Percentiles rank a stretch among this genome's conserved stretches.
Evolutionary conservation across 2,113 vertebrate genomes (phyloP).

Genomic region (Progne subis): DNA sequence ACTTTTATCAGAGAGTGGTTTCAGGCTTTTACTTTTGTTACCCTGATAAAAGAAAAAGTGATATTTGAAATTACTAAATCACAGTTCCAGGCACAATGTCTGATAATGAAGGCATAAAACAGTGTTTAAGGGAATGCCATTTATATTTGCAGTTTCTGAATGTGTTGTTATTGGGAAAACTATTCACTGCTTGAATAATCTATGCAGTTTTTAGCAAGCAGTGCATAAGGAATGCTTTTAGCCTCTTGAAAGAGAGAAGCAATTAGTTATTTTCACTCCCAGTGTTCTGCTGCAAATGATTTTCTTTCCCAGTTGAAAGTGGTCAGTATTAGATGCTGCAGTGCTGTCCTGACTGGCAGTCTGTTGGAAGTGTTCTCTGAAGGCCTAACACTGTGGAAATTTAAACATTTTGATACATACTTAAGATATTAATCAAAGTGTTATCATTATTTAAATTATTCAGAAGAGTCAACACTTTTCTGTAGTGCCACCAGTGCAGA

Average conservation of each 20-base stretch:
- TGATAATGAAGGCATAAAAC: background rate
- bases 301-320: background rate
- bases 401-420: background rate
- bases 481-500: background rate
- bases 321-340: background rate
- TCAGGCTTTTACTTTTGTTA: background rate
- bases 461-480: background rate
- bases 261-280: background rate
- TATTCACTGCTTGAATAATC: background rate
- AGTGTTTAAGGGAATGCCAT: background rate
- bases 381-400: background rate
- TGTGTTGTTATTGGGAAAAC: background rate
- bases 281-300: background rate
- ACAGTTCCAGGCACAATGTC: background rate
- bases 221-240: background rate
- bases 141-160: background rate
- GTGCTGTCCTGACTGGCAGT: background rate
- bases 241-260: background rate
- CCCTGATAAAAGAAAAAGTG: background rate
- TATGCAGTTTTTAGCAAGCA: background rate
- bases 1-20: background rate
- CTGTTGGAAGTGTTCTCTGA: background rate
- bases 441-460: background rate
- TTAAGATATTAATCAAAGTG: background rate
- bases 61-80: background rate